phyloP scores from a whole-genome alignment of 2,888 invertebrate species.

The Neoaliturus tenellus region DNA sequence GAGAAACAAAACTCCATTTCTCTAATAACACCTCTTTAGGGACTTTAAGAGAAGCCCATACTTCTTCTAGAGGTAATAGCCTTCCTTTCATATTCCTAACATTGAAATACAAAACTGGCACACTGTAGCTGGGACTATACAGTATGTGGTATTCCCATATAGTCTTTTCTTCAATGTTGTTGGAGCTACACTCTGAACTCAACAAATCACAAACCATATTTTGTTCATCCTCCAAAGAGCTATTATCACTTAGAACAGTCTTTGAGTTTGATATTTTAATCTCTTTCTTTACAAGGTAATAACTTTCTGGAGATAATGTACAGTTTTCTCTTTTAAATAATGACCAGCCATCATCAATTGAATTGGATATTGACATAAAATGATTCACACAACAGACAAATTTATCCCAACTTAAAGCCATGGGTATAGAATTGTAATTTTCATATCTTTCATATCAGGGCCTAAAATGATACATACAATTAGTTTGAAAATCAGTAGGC shows the following conservation, averaged over 20 bases:
- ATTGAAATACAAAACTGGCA: slow-evolving; percentile 75
- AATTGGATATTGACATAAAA: slow-evolving; percentile 70
- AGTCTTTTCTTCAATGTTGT: slow-evolving; percentile 64
- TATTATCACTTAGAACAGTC: not conserved
- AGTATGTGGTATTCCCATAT: slow-evolving; percentile 71
- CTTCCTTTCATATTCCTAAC: slow-evolving; percentile 73
- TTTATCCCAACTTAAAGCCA: slow-evolving; percentile 72
- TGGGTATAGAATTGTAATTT: too few species aligned
- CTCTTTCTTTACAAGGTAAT: slow-evolving; percentile 71
- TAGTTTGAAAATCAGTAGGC: not conserved
- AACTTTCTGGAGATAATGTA: not conserved
- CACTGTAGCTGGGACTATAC: slow-evolving; percentile 67
- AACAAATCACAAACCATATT: not conserved
- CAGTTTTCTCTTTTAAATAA: slow-evolving; percentile 58
- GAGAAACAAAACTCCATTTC: slow-evolving; percentile 71
- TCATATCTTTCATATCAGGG: too few species aligned
- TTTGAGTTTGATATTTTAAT: not conserved
- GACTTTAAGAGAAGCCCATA: slow-evolving; percentile 70
- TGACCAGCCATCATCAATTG: slow-evolving; percentile 71
- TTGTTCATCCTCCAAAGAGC: not conserved
- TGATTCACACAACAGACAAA: slow-evolving; percentile 71
- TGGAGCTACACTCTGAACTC: slow-evolving; percentile 68
- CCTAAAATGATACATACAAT: not conserved
- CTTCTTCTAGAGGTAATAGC: slow-evolving; percentile 61
- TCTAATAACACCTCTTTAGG: slow-evolving; percentile 80